A percentile compares a stretch with the other conserved stretches of the same genome.
Conservation (phyloP, 2,888 invertebrate genomes). For the Amblyjoppa proteus region DNA sequence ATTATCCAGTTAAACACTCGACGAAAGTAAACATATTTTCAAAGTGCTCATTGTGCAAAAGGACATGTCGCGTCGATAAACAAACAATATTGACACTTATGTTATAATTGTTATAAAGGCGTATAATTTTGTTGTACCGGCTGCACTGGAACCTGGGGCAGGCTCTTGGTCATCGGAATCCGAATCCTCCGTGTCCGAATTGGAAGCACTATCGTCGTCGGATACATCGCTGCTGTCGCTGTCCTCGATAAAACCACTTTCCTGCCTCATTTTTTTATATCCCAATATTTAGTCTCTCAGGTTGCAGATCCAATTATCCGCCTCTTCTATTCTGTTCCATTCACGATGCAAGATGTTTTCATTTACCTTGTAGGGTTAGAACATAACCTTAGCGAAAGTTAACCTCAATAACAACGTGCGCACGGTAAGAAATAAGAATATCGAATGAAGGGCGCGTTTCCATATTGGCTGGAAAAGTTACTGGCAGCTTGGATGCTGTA, state of each 20-base stretch:
- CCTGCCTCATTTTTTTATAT: slow-evolving; percentile 47
- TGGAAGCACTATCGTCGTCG: slow-evolving; percentile 58
- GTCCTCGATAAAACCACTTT: slow-evolving; percentile 42
- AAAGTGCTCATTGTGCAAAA: background rate
- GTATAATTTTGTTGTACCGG: slow-evolving; percentile 10
- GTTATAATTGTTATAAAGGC: background rate
- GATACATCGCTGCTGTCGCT: slow-evolving; percentile 59
- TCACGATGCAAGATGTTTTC: background rate
- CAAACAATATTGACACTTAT: background rate
- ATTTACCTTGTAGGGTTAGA: background rate
- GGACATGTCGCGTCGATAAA: background rate
- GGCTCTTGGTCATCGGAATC: slow-evolving; percentile 52
- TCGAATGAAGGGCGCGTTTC: background rate
- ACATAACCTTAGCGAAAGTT: background rate
- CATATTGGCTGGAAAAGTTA: background rate
- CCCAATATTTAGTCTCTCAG: background rate
- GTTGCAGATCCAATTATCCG: background rate
- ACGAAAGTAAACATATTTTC: background rate
- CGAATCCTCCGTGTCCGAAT: slow-evolving; percentile 59
- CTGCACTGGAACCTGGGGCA: slow-evolving; percentile 17
- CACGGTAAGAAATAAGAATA: background rate
- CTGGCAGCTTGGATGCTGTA: too few relatives aligned
- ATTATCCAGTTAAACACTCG: background rate
- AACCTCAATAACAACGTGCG: background rate
- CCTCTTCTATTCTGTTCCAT: background rate